Evolutionary conservation across 2,797 vertebrate species (phyloP).

Genomic region (Manis crassicaudata): DNA sequence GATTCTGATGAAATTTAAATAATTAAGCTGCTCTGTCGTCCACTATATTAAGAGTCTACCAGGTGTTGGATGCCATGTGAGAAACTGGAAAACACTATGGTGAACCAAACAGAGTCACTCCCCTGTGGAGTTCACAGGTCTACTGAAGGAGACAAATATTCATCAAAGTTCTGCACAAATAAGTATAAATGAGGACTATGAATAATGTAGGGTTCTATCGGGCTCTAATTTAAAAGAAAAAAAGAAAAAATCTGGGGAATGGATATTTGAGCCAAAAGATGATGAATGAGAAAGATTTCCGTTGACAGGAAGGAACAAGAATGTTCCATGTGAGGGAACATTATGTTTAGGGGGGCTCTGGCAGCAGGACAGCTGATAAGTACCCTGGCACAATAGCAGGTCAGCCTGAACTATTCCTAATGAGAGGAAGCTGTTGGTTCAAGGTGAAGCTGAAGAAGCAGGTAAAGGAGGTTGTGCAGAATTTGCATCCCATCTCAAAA

Average conservation of each 20-base stretch:
- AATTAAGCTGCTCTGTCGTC: not conserved
- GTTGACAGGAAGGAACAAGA: not conserved
- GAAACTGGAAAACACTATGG: not conserved
- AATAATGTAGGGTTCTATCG: not conserved
- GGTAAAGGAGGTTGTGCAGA: rapidly evolving
- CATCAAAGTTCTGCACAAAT: not conserved
- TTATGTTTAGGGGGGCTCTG: not conserved
- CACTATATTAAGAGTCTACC: not conserved
- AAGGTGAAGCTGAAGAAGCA: not conserved
- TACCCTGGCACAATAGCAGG: not conserved
- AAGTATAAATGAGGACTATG: not conserved
- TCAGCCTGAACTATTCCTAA: not conserved
- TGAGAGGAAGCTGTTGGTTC: not conserved
- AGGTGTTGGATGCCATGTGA: not conserved
- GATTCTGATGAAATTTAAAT: not conserved
- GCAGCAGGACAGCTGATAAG: not conserved
- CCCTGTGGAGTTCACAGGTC: not conserved
- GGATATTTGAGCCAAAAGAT: not conserved
- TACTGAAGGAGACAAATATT: not conserved
- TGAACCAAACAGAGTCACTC: not conserved
- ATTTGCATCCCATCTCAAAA: not conserved
- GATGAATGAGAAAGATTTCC: not conserved
- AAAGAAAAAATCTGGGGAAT: not conserved
- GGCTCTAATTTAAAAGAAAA: not conserved
- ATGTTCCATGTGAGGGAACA: not conserved